These are phyloP conservation scores for Eupithecia vulgata DNA, from an alignment of 2,888 invertebrate genomes.

Conservation along the genomic window DNA sequence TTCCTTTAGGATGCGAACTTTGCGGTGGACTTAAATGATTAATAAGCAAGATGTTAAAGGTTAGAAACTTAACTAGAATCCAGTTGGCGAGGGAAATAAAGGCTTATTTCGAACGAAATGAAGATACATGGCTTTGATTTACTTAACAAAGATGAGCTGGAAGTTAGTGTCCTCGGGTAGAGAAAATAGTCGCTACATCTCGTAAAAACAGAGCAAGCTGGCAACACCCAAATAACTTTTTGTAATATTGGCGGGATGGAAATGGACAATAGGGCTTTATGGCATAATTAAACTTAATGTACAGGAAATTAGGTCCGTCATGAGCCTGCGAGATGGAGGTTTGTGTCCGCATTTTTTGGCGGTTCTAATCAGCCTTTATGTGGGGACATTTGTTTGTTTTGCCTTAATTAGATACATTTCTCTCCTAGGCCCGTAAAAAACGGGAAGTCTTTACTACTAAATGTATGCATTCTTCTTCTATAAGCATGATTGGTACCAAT, in stretches of 20 bases:
- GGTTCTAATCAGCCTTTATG: constrained; percentile 37
- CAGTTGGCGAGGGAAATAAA: not conserved
- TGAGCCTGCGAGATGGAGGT: constrained; percentile 31
- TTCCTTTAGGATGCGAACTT: no score
- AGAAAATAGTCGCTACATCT: constrained; percentile 20
- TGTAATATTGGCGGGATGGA: constrained; percentile 43
- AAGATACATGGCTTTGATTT: not conserved
- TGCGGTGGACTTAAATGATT: not conserved
- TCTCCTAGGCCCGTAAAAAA: constrained; percentile 17
- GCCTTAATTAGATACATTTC: constrained; percentile 33
- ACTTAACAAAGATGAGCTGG: not conserved
- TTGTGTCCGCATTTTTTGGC: constrained; percentile 33
- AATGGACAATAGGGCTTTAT: constrained; percentile 47
- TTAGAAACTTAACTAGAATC: not conserved
- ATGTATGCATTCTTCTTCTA: constrained; percentile 2
- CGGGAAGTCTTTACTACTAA: constrained; percentile 12
- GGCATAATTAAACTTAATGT: constrained; percentile 49
- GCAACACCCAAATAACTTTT: constrained; percentile 38
- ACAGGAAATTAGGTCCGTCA: constrained; percentile 48
- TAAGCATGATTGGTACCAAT: not conserved
- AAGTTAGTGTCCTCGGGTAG: not conserved
- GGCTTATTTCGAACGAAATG: not conserved
- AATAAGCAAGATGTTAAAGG: not conserved
- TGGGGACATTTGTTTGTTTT: constrained; percentile 33
- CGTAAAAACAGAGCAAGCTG: constrained; percentile 18